Conservation (phyloP, 2,113 vertebrate genomes). For the Rostratula benghalensis region DNA sequence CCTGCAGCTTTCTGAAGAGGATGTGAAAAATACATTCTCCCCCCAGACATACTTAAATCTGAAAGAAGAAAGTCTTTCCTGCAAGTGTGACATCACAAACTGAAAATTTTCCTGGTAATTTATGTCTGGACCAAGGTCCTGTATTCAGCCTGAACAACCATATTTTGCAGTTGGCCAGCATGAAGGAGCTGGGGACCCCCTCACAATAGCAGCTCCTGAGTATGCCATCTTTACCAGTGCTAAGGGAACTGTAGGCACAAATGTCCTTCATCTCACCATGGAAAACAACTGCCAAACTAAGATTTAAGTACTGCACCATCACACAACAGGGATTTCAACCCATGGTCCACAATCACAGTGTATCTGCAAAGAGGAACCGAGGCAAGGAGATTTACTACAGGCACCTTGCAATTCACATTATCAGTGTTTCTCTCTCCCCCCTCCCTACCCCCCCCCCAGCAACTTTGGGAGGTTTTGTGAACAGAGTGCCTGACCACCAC, state of each 20-base stretch:
- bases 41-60: not conserved
- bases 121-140: not conserved
- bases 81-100: not conserved
- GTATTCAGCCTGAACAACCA: not conserved
- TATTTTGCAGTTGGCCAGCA: not conserved
- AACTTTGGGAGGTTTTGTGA: accelerated
- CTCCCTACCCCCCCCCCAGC: not conserved
- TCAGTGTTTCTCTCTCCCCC: not conserved
- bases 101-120: not conserved
- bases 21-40: not conserved
- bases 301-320: not conserved
- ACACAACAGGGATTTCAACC: not conserved
- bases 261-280: not conserved
- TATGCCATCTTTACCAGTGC: not conserved
- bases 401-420: not conserved
- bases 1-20: not conserved
- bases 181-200: not conserved
- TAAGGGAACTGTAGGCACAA: not conserved
- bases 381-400: not conserved
- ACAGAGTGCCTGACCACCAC: not conserved
- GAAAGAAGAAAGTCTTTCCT: not conserved
- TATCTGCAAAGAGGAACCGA: not conserved
- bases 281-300: not conserved
- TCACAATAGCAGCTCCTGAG: not conserved
- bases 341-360: not conserved